Conservation (phyloP, 2,113 vertebrate genomes). For the Neolamprologus sp. region DNA sequence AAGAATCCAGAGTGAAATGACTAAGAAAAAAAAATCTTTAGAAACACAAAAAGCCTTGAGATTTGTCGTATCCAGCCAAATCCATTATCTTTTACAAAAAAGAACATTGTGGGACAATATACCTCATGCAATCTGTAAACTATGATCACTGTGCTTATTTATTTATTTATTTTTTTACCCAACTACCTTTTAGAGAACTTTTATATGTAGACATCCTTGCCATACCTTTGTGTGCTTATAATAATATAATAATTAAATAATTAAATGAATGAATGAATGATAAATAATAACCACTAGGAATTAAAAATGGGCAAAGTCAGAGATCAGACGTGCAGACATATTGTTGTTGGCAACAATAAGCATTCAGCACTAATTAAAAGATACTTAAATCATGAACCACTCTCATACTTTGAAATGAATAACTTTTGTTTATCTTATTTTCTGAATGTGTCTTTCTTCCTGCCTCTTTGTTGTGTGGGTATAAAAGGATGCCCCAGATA, state of each 20-base stretch:
- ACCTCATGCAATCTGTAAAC: slow-evolving; percentile 8
- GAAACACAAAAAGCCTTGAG: slow-evolving; percentile 5
- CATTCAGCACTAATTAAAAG: background rate
- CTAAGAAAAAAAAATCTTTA: background rate
- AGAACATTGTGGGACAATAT: background rate
- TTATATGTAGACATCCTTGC: background rate
- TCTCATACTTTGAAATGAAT: slow-evolving; percentile 16
- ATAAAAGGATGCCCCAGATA: slow-evolving; percentile 48
- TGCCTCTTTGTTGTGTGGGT: background rate
- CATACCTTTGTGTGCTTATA: background rate
- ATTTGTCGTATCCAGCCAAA: background rate
- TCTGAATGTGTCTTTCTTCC: background rate
- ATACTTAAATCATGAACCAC: slow-evolving; percentile 6
- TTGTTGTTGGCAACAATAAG: background rate
- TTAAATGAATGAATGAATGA: background rate
- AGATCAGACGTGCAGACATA: background rate
- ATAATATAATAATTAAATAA: background rate
- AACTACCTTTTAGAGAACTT: background rate
- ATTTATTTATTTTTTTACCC: background rate
- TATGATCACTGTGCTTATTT: background rate
- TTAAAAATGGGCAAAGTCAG: slow-evolving; percentile 19
- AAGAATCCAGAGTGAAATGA: background rate
- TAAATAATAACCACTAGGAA: background rate
- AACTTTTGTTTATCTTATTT: background rate
- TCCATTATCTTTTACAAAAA: slow-evolving; percentile 42